These are phyloP conservation scores for Aix galericulata DNA, from an alignment of 2,113 vertebrate genomes.

Conservation along the genomic window DNA sequence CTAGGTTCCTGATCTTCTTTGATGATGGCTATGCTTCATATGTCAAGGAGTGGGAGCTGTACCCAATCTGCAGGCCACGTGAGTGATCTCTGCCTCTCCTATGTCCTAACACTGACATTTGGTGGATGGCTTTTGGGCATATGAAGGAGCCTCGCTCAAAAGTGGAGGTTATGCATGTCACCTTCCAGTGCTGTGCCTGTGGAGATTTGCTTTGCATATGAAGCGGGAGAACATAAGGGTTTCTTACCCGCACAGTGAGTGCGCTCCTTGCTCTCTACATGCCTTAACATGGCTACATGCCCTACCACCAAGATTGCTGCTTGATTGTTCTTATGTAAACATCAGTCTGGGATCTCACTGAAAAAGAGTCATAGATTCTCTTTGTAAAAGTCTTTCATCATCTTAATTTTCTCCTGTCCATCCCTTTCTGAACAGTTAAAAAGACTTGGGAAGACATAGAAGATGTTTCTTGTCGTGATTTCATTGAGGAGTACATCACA, in stretches of 20 bases:
- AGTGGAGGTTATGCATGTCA: accelerated
- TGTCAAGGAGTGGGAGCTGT: conserved; percentile 91
- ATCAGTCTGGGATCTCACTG: too few relatives aligned
- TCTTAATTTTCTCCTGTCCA: background rate
- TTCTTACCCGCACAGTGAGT: background rate
- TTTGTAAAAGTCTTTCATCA: background rate
- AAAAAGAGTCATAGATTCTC: accelerated
- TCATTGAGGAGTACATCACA: conserved; percentile 96
- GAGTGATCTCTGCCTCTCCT: conserved; percentile 63
- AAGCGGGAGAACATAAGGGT: background rate
- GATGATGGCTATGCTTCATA: conserved; percentile 97
- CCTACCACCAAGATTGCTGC: accelerated
- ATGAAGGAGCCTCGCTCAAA: background rate
- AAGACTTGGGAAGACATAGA: conserved; percentile 97
- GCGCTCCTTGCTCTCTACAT: background rate
- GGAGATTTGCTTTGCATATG: accelerated
- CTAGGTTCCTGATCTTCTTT: conserved; percentile 96
- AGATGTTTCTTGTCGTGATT: conserved; percentile 92
- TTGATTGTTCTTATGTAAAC: background rate
- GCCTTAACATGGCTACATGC: accelerated
- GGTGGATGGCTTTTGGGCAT: accelerated
- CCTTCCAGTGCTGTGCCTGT: background rate
- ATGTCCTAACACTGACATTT: accelerated
- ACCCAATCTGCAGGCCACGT: conserved; percentile 91
- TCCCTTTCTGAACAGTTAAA: conserved; percentile 77